Base-by-base conservation (phyloP, 1,140 invertebrate species). In the Drosophila arawakana region DNA sequence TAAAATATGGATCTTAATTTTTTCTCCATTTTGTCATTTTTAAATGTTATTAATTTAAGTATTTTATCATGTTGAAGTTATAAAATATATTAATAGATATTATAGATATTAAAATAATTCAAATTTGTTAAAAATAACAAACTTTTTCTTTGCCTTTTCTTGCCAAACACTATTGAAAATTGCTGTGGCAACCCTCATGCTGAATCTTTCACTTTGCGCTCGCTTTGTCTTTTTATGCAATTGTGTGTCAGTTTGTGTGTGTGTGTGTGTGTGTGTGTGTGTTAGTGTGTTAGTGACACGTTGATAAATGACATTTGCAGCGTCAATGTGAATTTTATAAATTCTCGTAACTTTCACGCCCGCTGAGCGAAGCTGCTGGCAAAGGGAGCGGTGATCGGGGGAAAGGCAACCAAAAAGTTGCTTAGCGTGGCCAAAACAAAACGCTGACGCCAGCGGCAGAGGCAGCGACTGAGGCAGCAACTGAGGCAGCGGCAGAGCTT, bases 311-410 rank as follows among this genome's bases (percentile, higher is more conserved):
- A 88, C 84, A 88, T 89, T 88, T 88, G 84, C 80, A 78, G 84
- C 84, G 65, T 88, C 84, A 88, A 88, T 88, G 84, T 84, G 84
- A 84, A 88, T 89, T 88, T 88, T 89, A 88, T 88, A 89, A 88
- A 88, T 89, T 89, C 80, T 83, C 80, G 72, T 86, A 88, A 89
- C 80, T 89, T 86, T 88, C 59, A 86, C 83, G 83, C 83, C 83
- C 73, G 73, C 76, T 86, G 83, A 59, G 65, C 61, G 54, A 44
- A 46, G 11, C 66, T 66, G 43, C 62, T 58, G 11, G 13, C 59
- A 21, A 21, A 21, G 18, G 18, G 18, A 21, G 18, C 18, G 18
- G 18, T 21, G 18, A 21, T 21, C 18, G 18, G 18, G 18, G 18
- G 18, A 21, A 21, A 21, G 47, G 41, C 61, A 37, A 50, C 52